Conservation (phyloP, 2,113 vertebrate genomes). For the Dendrocopos noguchii region DNA sequence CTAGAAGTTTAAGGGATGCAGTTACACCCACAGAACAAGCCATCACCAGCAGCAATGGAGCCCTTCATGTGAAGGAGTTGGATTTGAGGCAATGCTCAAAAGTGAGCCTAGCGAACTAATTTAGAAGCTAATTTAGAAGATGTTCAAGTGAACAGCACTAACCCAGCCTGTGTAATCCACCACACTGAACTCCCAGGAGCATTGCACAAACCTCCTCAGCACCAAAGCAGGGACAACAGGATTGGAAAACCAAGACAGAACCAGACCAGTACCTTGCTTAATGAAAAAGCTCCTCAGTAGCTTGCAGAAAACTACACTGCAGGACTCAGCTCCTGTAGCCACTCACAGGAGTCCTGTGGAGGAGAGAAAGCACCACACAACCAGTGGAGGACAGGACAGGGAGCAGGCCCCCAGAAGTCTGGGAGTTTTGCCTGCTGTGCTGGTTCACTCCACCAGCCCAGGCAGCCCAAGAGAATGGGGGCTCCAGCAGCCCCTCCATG, state of each 20-base stretch:
- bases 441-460: neutral
- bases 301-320: neutral
- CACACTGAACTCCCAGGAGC: neutral
- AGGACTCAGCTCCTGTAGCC: neutral
- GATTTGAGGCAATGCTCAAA: neutral
- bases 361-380: fast-evolving
- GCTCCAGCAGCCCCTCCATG: neutral
- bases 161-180: fast-evolving
- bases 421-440: too few relatives aligned
- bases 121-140: neutral
- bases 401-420: neutral
- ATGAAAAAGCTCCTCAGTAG: fast-evolving
- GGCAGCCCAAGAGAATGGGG: fast-evolving
- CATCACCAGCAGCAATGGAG: neutral
- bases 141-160: fast-evolving
- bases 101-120: neutral
- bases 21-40: neutral
- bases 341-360: neutral
- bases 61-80: neutral
- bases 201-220: neutral
- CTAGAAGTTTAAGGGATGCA: neutral
- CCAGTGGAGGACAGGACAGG: neutral
- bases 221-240: neutral
- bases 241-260: neutral
- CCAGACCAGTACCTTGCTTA: fast-evolving